phyloP scores from a whole-genome alignment of 1,140 invertebrate species.

The Cheumatopsyche charites region DNA sequence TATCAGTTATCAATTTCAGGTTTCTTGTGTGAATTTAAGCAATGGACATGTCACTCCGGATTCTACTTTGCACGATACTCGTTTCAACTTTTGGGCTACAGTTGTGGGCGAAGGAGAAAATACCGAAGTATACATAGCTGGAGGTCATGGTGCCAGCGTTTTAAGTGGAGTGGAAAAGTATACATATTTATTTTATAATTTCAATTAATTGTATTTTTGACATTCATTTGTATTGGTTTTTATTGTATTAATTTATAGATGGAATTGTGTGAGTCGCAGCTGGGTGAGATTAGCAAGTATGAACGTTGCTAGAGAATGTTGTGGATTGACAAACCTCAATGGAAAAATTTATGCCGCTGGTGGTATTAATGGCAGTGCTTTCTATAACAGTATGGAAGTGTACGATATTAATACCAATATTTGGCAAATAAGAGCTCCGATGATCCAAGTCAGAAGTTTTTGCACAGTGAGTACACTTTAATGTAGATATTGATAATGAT shows the following conservation, averaged over 20 bases:
- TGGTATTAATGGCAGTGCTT: neutral
- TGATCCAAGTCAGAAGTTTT: neutral
- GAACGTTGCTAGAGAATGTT: neutral
- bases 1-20: neutral
- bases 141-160: neutral
- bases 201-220: neutral
- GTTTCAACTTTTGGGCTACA: neutral
- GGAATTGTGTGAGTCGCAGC: neutral
- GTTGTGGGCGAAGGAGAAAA: conserved; percentile 5
- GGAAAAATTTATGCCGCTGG: conserved; percentile 2
- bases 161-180: conserved; percentile 1
- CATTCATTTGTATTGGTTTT: neutral
- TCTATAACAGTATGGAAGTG: neutral
- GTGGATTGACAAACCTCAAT: neutral
- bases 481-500: too few relatives aligned
- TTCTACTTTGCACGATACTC: neutral
- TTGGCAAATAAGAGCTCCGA: neutral
- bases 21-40: neutral
- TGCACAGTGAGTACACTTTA: neutral
- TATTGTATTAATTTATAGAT: neutral
- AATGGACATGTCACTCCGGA: neutral
- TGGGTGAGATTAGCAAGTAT: neutral
- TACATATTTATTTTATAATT: neutral
- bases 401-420: neutral
- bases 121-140: neutral